Evolutionary conservation across 2,797 vertebrate genomes (phyloP).

Genomic region (Malurus splendens): DNA sequence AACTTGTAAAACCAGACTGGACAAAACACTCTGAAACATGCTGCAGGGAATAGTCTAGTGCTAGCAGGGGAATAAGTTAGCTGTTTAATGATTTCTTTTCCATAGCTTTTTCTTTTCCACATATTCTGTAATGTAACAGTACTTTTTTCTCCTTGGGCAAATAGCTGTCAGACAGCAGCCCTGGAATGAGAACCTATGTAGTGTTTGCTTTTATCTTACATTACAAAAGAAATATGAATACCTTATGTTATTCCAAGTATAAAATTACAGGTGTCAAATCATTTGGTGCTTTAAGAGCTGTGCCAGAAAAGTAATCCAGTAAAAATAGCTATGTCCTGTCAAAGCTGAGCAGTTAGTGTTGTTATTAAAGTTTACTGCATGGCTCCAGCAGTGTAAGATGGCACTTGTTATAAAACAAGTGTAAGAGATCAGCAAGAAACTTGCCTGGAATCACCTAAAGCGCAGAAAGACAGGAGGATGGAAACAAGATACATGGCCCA

Average conservation of each 20-base stretch:
- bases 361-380: not conserved
- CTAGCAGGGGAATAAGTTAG: slow-evolving; percentile 8
- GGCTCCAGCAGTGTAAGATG: not conserved
- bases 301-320: slow-evolving; percentile 41
- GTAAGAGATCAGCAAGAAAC: not conserved
- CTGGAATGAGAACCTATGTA: slow-evolving; percentile 34
- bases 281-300: slow-evolving; percentile 14
- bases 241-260: slow-evolving; percentile 46
- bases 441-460: not conserved
- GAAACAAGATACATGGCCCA: not conserved
- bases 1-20: slow-evolving; percentile 46
- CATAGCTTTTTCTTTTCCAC: slow-evolving; percentile 45
- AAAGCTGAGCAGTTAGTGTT: not conserved
- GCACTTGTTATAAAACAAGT: not conserved
- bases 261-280: slow-evolving; percentile 46
- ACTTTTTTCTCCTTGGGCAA: not conserved
- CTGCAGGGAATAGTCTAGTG: not conserved
- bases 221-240: slow-evolving; percentile 44
- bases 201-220: slow-evolving; percentile 39
- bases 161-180: slow-evolving; percentile 29
- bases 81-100: slow-evolving; percentile 32
- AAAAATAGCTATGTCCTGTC: slow-evolving; percentile 27
- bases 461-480: not conserved
- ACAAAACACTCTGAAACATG: slow-evolving; percentile 7
- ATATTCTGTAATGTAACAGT: slow-evolving; percentile 33